A percentile compares a stretch with the other conserved stretches of the same genome.
Evolutionary conservation across 2,888 invertebrate species (phyloP).

Genomic region (Rhorus exstirpatorius): DNA sequence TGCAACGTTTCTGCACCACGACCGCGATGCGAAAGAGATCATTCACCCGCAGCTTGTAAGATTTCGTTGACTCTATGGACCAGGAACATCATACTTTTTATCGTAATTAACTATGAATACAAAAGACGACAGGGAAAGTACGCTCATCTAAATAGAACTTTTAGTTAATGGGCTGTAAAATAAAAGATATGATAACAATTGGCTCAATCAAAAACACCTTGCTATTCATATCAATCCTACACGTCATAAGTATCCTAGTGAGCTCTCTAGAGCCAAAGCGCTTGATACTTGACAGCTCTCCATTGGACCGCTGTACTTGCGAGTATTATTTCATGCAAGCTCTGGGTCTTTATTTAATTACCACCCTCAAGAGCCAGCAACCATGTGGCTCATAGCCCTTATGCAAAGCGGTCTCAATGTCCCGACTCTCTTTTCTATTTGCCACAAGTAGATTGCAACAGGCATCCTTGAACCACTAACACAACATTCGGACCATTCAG

Average conservation of each 20-base stretch:
- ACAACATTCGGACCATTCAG: constrained; percentile 8
- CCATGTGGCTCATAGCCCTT: neutral
- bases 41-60: too few species aligned
- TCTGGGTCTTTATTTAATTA: constrained; percentile 20
- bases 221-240: neutral
- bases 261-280: neutral
- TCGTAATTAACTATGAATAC: too few species aligned
- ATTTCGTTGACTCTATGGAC: too few species aligned
- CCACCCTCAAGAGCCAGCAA: neutral
- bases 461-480: neutral
- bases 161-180: neutral
- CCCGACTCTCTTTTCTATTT: constrained; percentile 21
- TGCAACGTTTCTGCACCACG: neutral
- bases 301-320: neutral
- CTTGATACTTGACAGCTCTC: neutral
- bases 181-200: neutral
- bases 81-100: too few species aligned
- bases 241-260: neutral
- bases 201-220: neutral
- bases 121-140: neutral
- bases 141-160: neutral
- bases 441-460: neutral
- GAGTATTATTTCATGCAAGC: neutral
- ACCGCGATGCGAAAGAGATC: neutral
- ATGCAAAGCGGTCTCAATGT: neutral